These are phyloP conservation scores for Drosophila tropicalis DNA, from an alignment of 1,140 invertebrate genomes.

Conservation along the genomic window DNA sequence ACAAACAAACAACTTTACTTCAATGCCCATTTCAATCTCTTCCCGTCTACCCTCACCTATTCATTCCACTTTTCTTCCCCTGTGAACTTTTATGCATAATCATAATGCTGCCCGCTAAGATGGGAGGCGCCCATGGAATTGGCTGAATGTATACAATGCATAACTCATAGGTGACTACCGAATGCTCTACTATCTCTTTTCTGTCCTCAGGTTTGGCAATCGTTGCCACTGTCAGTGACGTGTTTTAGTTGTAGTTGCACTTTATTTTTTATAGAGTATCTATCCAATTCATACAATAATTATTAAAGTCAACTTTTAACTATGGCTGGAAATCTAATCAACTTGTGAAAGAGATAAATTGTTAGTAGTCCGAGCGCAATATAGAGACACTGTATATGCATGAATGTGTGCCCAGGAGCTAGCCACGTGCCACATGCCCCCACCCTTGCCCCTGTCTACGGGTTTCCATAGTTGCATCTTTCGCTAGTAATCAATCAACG, in stretches of 20 bases:
- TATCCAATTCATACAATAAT: neutral
- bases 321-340: conserved; percentile 6
- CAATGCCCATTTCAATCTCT: neutral
- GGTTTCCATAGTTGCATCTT: conserved; percentile 17
- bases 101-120: conserved; percentile 32
- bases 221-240: neutral
- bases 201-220: too few relatives aligned
- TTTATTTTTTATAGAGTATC: neutral
- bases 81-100: conserved; percentile 59
- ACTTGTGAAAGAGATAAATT: conserved; percentile 2
- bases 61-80: conserved; percentile 29
- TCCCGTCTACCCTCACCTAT: neutral
- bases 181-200: neutral
- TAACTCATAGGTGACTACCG: neutral
- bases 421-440: neutral
- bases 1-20: conserved; percentile 19
- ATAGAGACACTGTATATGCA: too few relatives aligned
- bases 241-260: too few relatives aligned
- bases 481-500: conserved; percentile 57
- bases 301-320: neutral
- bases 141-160: neutral
- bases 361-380: neutral
- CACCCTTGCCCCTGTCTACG: neutral
- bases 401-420: neutral
- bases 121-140: neutral